Conservation (phyloP, 2,797 vertebrate species). For the Caiman crocodilus region DNA sequence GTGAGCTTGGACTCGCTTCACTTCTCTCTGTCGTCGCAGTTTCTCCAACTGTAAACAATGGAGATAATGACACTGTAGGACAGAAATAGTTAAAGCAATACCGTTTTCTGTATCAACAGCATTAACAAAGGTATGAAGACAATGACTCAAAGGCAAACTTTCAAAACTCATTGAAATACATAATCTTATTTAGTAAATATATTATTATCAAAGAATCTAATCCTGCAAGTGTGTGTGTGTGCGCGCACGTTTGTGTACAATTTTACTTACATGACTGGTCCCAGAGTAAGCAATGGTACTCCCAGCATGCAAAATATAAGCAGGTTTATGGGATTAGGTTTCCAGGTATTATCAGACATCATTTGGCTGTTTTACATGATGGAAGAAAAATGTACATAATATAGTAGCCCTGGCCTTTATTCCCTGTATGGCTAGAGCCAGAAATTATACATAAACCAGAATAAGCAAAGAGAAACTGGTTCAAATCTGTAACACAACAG, state of each 20-base stretch:
- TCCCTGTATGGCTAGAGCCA: not conserved
- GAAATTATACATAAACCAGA: too few relatives aligned
- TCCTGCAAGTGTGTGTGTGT: not conserved
- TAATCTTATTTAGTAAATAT: not conserved
- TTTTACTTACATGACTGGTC: not conserved
- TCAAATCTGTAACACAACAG: too few relatives aligned
- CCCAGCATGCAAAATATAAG: not conserved
- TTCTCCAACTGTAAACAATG: not conserved
- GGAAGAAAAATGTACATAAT: not conserved
- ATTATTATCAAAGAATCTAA: not conserved
- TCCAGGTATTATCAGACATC: not conserved
- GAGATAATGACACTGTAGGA: not conserved
- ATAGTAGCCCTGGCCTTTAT: not conserved
- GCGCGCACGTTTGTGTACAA: not conserved
- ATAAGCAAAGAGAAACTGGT: too few relatives aligned
- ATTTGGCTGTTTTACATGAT: not conserved
- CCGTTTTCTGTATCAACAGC: not conserved
- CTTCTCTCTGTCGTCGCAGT: not conserved
- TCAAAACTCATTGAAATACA: not conserved
- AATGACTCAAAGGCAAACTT: not conserved
- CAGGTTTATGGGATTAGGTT: not conserved
- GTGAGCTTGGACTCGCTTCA: not conserved
- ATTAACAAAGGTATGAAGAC: not conserved
- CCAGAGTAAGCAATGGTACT: not conserved
- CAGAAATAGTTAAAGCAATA: too few relatives aligned